A percentile compares a stretch with the other conserved stretches of the same genome.
These are phyloP conservation scores for Rhinichthys osculus DNA, from an alignment of 2,797 vertebrate genomes.

Conservation along the genomic window DNA sequence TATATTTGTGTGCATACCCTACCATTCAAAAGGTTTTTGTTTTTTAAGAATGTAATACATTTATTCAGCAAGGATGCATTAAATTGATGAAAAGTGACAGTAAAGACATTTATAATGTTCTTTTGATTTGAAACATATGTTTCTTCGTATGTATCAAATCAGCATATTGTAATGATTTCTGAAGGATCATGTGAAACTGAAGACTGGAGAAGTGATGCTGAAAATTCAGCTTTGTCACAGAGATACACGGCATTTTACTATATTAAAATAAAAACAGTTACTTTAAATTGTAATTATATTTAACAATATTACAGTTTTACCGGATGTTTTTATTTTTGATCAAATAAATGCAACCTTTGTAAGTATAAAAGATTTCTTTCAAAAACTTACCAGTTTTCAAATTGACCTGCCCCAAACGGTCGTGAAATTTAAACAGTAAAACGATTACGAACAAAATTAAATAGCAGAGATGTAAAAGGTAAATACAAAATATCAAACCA, in stretches of 20 bases:
- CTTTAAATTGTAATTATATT: background rate
- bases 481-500: background rate
- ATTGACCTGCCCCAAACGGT: background rate
- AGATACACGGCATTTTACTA: background rate
- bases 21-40: background rate
- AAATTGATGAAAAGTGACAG: no score
- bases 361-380: no score
- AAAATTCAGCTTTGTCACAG: background rate
- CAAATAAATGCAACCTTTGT: no score
- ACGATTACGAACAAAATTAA: no score
- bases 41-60: background rate
- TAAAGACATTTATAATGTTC: no score
- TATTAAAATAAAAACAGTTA: background rate
- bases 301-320: background rate
- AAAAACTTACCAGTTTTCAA: no score
- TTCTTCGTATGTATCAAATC: background rate
- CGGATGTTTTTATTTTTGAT: background rate
- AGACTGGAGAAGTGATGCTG: background rate
- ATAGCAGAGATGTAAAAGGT: no score
- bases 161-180: background rate
- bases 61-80: background rate
- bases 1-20: no score
- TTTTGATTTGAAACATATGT: no score
- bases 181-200: conserved; percentile 1
- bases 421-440: background rate